phyloP scores from a whole-genome alignment of 2,113 vertebrate species.

The Microcebus murinus region DNA sequence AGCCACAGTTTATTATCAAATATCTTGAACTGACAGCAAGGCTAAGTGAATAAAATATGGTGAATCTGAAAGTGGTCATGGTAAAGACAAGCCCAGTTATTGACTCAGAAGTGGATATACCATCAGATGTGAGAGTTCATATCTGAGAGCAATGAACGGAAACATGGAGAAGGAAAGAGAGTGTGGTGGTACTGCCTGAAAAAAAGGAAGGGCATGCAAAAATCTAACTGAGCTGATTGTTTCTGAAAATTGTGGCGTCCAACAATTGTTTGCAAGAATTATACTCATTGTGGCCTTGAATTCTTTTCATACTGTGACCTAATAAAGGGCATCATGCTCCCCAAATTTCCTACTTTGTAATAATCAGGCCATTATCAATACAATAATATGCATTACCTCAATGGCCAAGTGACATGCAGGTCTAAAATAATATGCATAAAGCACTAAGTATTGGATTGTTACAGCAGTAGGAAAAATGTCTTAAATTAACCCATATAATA shows the following conservation, averaged over 20 bases:
- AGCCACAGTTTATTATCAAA: constrained; percentile 45
- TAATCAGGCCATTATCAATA: constrained; percentile 31
- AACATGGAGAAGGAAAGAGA: not conserved
- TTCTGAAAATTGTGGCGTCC: constrained; percentile 19
- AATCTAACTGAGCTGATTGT: not conserved
- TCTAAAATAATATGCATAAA: constrained; percentile 48
- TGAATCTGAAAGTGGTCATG: constrained; percentile 27
- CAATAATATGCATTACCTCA: constrained; percentile 23
- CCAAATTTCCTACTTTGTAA: not conserved
- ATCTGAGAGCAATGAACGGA: not conserved
- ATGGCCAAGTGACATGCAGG: constrained; percentile 41
- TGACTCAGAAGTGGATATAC: constrained; percentile 1
- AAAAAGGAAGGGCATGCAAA: not conserved
- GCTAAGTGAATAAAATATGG: constrained; percentile 57
- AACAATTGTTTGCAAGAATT: constrained; percentile 47
- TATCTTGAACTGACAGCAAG: constrained; percentile 36
- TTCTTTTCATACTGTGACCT: constrained; percentile 46
- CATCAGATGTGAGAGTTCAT: not conserved
- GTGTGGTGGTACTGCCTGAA: not conserved
- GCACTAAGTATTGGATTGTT: constrained; percentile 46
- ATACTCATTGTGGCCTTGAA: not conserved
- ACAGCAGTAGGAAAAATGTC: constrained; percentile 44
- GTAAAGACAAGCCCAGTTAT: constrained; percentile 26
- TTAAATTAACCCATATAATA: not conserved
- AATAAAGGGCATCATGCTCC: constrained; percentile 8